phyloP scores from a whole-genome alignment of 2,888 invertebrate species.

The Luffia ferchaultella region DNA sequence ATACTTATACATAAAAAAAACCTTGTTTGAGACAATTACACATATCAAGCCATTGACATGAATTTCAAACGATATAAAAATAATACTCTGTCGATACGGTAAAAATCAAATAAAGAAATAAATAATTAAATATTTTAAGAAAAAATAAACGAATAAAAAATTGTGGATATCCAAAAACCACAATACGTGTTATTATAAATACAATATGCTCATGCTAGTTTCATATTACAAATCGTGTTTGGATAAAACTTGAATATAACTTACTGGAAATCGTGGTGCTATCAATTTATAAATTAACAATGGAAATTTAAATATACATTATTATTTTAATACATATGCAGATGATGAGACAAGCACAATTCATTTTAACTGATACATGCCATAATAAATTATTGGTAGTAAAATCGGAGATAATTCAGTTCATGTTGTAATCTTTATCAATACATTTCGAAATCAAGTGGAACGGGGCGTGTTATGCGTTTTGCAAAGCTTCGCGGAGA shows the following conservation, averaged over 20 bases:
- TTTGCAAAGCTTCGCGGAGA: constrained; percentile 41
- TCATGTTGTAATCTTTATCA: not conserved
- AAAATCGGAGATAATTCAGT: not conserved
- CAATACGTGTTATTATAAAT: constrained; percentile 4
- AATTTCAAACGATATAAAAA: constrained; percentile 4
- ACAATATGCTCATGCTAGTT: not conserved
- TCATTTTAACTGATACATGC: not conserved
- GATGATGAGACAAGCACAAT: not conserved
- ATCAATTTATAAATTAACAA: too few relatives aligned
- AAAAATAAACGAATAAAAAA: constrained; percentile 1
- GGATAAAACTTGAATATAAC: not conserved
- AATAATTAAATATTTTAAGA: constrained; percentile 4
- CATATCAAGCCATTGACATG: not conserved
- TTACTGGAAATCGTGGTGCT: not conserved
- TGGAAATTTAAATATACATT: not conserved
- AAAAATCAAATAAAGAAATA: constrained; percentile 2
- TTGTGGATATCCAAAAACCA: not conserved
- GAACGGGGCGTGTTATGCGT: not conserved
- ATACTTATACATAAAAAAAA: too few relatives aligned
- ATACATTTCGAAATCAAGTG: not conserved
- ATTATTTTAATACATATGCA: not conserved
- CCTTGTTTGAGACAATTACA: not conserved
- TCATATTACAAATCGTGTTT: not conserved
- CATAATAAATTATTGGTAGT: not conserved
- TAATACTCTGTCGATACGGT: constrained; percentile 3